Base-by-base conservation (phyloP, 2,797 vertebrate species). In the Hozukius guyotensis region DNA sequence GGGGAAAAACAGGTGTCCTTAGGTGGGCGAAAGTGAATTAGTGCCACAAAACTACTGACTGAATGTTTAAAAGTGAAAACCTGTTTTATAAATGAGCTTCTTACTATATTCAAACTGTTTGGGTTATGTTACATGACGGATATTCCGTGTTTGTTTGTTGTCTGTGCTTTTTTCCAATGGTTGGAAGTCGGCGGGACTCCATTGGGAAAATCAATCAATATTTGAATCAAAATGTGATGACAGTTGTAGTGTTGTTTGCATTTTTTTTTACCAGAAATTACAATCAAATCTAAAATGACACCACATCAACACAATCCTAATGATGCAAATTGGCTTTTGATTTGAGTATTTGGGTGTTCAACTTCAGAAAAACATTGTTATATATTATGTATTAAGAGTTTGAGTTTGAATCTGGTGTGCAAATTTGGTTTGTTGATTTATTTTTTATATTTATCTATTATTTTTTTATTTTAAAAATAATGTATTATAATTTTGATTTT, bases 1-100 rank as follows among this genome's bases (percentile, higher is more conserved):
- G 52, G 64, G 57, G 70, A 84, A 81, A 81, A 87, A 72, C 60
- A 69, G 75, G 77, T 86, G 81, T 74, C 22, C 10, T 60, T 72
- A 31, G 10, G 29, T 32, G 31, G 1, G 34, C 46, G 53, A 8
- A 77, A 71, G 25, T 52, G 38, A 83, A 69, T 55, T 0, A 34
- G 18, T 25, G 1, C 1, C 14, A 74, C 18, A 42, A 66, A 71
- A 64, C 2, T 22, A 63, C 59, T 32, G 8, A 46, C 5, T 5
- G 8, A 76, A 57, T 65, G 22, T 32, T 52, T 52, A 64, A 75
- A 67, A 72, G 49, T n/a, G 3, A 52, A 75, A 69, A 18, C 6
- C 3, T 4, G 6, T 42, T 66, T 53, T 29, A 3, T 46, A 24
- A 49, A 55, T 38, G 0, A 82, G n/a, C 22, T 25, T 46, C 1